Conservation (phyloP, 1,140 invertebrate genomes). For the Drosophila nigromelanica region DNA sequence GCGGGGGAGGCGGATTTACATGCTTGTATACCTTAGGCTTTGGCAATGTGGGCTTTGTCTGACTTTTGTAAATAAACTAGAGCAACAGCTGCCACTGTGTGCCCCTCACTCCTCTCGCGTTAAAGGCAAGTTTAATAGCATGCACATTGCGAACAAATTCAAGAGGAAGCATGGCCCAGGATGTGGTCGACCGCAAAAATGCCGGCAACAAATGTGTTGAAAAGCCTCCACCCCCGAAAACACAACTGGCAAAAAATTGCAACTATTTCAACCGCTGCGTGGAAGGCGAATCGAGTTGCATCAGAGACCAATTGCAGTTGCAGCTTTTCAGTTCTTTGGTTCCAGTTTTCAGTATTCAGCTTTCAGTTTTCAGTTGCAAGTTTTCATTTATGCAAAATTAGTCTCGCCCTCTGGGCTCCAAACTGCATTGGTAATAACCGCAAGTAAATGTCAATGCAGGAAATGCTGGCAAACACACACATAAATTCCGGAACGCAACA, state of each 20-base stretch:
- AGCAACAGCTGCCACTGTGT: conserved; percentile 28
- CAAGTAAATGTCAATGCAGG: conserved; percentile 79
- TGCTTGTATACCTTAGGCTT: conserved; percentile 6
- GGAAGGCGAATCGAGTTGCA: neutral
- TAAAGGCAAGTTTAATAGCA: conserved; percentile 29
- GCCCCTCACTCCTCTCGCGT: neutral
- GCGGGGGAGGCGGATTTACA: neutral
- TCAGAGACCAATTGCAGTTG: neutral
- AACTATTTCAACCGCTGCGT: conserved; percentile 3
- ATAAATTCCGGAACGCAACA: conserved; percentile 56
- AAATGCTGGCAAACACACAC: conserved; percentile 56
- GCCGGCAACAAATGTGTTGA: conserved; percentile 55
- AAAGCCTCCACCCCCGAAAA: conserved; percentile 25
- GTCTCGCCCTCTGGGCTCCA: conserved; percentile 20
- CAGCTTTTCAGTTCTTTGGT: conserved; percentile 1
- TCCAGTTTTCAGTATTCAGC: neutral
- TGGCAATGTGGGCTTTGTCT: conserved; percentile 31
- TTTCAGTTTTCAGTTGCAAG: conserved; percentile 37
- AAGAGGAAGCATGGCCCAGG: conserved; percentile 21
- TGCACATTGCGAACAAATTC: neutral
- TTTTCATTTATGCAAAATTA: conserved; percentile 64
- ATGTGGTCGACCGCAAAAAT: conserved; percentile 37
- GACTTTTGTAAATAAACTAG: conserved; percentile 22
- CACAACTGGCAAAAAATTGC: conserved; percentile 61
- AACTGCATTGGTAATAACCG: conserved; percentile 64